Percentiles rank a stretch among this genome's conserved stretches.
These are phyloP conservation scores for Tetrao urogallus DNA, from an alignment of 2,113 vertebrate genomes.

Conservation along the genomic window DNA sequence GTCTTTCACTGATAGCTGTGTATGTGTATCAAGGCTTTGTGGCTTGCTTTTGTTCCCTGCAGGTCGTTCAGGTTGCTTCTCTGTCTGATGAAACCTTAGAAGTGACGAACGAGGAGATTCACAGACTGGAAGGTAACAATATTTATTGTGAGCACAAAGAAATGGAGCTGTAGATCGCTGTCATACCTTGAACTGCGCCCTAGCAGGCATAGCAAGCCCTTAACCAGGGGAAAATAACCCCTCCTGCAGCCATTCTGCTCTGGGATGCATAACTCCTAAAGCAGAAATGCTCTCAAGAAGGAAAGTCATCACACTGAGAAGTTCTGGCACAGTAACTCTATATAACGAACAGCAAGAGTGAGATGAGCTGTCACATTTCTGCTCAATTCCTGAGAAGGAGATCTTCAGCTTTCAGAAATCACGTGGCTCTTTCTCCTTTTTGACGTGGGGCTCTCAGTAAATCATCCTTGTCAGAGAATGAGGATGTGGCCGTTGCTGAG, in stretches of 20 bases:
- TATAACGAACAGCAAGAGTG: background rate
- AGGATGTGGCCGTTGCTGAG: background rate
- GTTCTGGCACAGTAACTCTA: background rate
- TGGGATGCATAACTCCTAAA: background rate
- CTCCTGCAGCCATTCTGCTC: background rate
- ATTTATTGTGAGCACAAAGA: background rate
- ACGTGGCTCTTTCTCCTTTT: background rate
- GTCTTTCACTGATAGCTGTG: accelerated
- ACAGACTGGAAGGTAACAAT: slow-evolving; percentile 81
- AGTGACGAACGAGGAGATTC: slow-evolving; percentile 78
- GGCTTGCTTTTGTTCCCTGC: background rate
- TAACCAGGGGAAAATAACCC: background rate
- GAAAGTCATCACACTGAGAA: accelerated
- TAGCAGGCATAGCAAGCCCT: background rate
- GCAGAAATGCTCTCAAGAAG: background rate
- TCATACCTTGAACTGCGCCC: background rate
- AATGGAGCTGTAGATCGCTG: background rate
- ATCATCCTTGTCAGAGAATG: background rate
- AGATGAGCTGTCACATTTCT: background rate
- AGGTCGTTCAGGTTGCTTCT: slow-evolving; percentile 93
- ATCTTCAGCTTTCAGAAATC: background rate
- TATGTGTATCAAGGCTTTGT: accelerated
- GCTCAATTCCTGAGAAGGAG: background rate
- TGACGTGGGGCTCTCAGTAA: background rate
- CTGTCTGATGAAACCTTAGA: slow-evolving; percentile 85